Conservation (phyloP, 2,797 vertebrate species). For the Gallirallus australis region DNA sequence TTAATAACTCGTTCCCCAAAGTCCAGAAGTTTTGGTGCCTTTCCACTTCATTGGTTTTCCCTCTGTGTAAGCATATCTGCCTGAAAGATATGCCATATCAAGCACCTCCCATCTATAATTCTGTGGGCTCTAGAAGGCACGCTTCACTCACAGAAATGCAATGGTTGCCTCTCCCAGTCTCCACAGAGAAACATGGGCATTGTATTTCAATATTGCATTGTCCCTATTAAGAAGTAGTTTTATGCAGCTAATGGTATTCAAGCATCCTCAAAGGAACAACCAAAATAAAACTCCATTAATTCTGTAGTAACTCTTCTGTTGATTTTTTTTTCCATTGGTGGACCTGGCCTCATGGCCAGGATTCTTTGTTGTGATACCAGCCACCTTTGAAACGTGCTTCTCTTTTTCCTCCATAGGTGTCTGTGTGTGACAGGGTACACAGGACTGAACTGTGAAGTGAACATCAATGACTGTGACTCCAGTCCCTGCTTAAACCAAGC, state of each 20-base stretch:
- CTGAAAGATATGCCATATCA: neutral
- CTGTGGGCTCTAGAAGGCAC: neutral
- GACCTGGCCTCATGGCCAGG: neutral
- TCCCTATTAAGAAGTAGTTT: neutral
- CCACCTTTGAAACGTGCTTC: neutral
- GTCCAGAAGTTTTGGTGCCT: neutral
- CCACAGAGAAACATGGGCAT: neutral
- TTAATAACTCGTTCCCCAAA: neutral
- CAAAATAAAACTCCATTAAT: neutral
- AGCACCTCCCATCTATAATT: neutral
- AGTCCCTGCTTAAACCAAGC: slow-evolving; percentile 94
- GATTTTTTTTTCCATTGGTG: neutral
- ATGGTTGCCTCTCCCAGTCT: neutral
- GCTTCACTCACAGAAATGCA: neutral
- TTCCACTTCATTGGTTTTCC: neutral
- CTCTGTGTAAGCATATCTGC: neutral
- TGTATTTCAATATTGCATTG: neutral
- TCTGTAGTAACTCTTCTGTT: neutral
- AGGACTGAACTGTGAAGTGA: slow-evolving; percentile 89
- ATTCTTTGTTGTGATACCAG: neutral
- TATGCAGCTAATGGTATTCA: neutral
- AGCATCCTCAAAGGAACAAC: neutral
- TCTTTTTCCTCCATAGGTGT: slow-evolving; percentile 82
- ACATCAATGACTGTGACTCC: slow-evolving; percentile 92
- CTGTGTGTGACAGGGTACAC: slow-evolving; percentile 89